Percentiles rank a stretch among this genome's conserved stretches.
These are phyloP conservation scores for Gambusia holbrooki DNA, from an alignment of 2,113 vertebrate species.

Conservation along the genomic window DNA sequence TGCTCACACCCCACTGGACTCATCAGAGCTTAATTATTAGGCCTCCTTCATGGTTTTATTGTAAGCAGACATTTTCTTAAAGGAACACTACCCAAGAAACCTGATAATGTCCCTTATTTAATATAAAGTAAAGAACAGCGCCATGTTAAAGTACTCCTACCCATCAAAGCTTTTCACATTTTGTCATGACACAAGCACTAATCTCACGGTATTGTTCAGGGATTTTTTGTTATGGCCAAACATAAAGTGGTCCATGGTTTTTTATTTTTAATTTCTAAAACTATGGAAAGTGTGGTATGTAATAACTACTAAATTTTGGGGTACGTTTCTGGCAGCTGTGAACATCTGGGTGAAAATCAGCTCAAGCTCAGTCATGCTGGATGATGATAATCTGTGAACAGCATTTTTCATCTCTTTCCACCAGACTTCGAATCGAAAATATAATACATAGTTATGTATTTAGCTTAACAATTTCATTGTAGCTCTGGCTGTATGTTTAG, in stretches of 20 bases:
- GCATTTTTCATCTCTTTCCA: neutral
- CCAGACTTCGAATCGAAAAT: neutral
- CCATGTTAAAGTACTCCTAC: neutral
- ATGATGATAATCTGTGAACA: neutral
- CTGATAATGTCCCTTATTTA: neutral
- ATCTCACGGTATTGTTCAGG: neutral
- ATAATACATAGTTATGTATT: too few relatives aligned
- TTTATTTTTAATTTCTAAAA: too few relatives aligned
- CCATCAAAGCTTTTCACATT: neutral
- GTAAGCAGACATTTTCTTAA: too few relatives aligned
- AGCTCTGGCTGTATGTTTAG: too few relatives aligned
- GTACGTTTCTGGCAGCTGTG: too few relatives aligned
- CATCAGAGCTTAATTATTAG: neutral
- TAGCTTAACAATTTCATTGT: too few relatives aligned
- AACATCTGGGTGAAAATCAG: neutral
- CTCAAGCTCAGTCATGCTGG: neutral
- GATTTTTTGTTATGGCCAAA: neutral
- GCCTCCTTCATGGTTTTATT: neutral
- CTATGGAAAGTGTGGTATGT: too few relatives aligned
- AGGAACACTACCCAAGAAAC: neutral
- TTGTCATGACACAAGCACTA: neutral
- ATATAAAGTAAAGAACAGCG: neutral
- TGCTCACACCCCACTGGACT: neutral
- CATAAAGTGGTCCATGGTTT: neutral
- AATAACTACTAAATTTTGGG: too few relatives aligned